Evolutionary conservation across 1,140 invertebrate genomes (phyloP), one percentile per base, ranked within the genome.

Genomic region (Kradibia gibbosae): DNA sequence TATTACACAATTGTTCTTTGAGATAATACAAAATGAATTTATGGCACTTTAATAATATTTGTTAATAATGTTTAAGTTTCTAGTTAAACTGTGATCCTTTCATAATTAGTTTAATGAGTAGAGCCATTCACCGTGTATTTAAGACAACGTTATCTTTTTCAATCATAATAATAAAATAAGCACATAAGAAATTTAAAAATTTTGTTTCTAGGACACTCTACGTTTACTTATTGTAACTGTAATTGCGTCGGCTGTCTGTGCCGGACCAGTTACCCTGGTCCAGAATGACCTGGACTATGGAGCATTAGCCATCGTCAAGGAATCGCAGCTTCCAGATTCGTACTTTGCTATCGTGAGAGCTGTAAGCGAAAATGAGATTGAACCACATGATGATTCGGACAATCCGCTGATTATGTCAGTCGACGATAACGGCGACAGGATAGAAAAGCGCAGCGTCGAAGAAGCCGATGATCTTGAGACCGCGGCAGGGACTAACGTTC

Each of bases 401-500:
- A 50, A 57, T 28, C 31, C 50, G 4, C 3, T 31, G 42, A 28
- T 50, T 22, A 5, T 2, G 34, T 17, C n/a, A 11, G 0, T 7
- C 36, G 28, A 31, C 10, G 8, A 34, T 15, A 11, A 13, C 22
- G 36, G 13, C 1, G 5, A 10, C 42, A 5, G n/a, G 0, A 25
- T 88, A 0, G 60, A 83, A 39, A 86, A 88, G 71, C 86, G 86
- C 34, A 85, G 83, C 22, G 73, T 48, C 11, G 82, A 85, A 39
- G 77, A 80, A 0, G 74, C 62, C 0, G 84, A 86, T 0, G 89
- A 91, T 77, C 84, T 91, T 13, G 89, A 91, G 60, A 88, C 88
- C 5, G 90, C 90, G 0, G 90, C 90, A 72, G 90, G 90, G 4
- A 90, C 88, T 0, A 91, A 91, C 22, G 78, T 90, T 65, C 86